Conservation (phyloP, 1,140 invertebrate species). For the Pseudachorutes palmiensis region DNA sequence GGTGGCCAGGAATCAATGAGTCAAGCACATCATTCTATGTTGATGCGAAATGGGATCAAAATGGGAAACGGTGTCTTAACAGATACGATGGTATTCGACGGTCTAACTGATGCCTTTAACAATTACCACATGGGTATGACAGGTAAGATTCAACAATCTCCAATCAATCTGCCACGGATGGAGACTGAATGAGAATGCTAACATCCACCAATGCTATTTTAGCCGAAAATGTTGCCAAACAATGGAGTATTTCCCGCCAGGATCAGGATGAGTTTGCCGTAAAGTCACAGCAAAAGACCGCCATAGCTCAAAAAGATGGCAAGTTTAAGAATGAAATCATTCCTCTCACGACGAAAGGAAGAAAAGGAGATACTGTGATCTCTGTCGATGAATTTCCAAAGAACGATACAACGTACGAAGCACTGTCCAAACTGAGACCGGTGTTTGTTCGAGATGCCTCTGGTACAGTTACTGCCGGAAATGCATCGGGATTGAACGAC, state of each 20-base stretch:
- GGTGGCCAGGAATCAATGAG: conserved; percentile 85
- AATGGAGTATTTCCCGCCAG: conserved; percentile 58
- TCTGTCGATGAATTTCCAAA: conserved; percentile 61
- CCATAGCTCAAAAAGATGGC: conserved; percentile 54
- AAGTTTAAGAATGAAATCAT: conserved; percentile 65
- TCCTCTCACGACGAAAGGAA: conserved; percentile 49
- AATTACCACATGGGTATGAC: conserved; percentile 78
- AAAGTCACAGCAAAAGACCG: conserved; percentile 62
- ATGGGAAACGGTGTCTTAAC: conserved; percentile 57
- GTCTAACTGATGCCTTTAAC: conserved; percentile 69
- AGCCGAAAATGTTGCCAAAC: conserved; percentile 71
- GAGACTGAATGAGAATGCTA: conserved; percentile 7
- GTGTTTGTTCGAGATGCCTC: conserved; percentile 53
- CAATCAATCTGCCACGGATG: background rate
- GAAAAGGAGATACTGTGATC: conserved; percentile 47
- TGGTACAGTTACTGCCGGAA: conserved; percentile 69
- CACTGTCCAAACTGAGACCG: conserved; percentile 54
- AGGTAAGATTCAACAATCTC: conserved; percentile 46
- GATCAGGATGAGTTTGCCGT: conserved; percentile 68
- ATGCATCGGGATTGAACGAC: conserved; percentile 76
- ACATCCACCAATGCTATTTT: conserved; percentile 30
- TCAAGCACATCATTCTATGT: conserved; percentile 60
- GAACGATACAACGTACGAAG: conserved; percentile 51
- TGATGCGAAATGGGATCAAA: conserved; percentile 59
- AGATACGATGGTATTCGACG: conserved; percentile 68